Conservation (phyloP, 2,888 invertebrate genomes). For the Gnatocerus cornutus region DNA sequence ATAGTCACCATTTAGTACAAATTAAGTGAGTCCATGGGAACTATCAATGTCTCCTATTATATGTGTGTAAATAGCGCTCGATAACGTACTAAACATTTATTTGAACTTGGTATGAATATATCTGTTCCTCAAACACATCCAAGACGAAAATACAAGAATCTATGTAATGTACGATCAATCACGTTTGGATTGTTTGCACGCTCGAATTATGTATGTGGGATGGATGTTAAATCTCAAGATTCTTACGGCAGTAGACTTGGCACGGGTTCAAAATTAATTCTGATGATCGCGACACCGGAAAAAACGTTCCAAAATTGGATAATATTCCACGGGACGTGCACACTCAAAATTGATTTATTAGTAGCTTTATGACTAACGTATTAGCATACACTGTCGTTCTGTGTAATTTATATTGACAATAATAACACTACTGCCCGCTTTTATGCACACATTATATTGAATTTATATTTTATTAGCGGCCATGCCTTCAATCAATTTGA, state of each 20-base stretch:
- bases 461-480: constrained; percentile 22
- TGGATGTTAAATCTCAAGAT: constrained; percentile 37
- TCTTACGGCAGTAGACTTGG: constrained; percentile 32
- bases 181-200: constrained; percentile 36
- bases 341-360: constrained; percentile 20
- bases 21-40: constrained; percentile 53
- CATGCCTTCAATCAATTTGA: constrained; percentile 31
- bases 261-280: constrained; percentile 36
- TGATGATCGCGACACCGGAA: constrained; percentile 14
- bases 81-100: constrained; percentile 36
- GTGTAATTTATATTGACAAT: constrained; percentile 28
- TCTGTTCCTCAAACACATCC: constrained; percentile 25
- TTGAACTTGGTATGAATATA: constrained; percentile 26
- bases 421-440: constrained; percentile 23
- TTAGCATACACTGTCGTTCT: constrained; percentile 17
- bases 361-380: constrained; percentile 19
- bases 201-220: constrained; percentile 33
- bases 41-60: constrained; percentile 41
- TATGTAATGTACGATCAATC: constrained; percentile 33
- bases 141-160: constrained; percentile 13
- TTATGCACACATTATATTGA: constrained; percentile 14
- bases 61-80: constrained; percentile 38
- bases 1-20: constrained; percentile 53
- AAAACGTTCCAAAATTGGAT: constrained; percentile 33
- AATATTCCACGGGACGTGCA: constrained; percentile 9